A percentile compares a stretch with the other conserved stretches of the same genome.
phyloP scores from a whole-genome alignment of 2,113 vertebrate species.

The cattle (Bos taurus) region DNA sequence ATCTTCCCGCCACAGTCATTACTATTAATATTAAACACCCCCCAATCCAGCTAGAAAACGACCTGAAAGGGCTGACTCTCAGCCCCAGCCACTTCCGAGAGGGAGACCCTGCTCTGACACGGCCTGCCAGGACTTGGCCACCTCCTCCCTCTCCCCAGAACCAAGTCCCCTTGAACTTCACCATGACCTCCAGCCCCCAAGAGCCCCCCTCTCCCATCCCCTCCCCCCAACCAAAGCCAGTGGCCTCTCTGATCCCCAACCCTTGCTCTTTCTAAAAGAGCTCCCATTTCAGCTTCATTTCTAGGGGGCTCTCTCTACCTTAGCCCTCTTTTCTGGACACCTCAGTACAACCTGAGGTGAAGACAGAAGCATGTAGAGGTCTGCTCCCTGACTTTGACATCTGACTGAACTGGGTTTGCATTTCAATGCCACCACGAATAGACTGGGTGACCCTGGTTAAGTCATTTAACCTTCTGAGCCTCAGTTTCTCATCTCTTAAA shows the following conservation, averaged over 20 bases:
- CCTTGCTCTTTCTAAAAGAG: neutral
- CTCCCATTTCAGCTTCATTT: neutral
- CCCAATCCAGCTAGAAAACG: conserved; percentile 77
- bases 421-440: neutral
- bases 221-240: neutral
- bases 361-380: neutral
- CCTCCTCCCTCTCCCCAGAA: neutral
- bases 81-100: neutral
- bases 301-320: neutral
- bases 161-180: conserved; percentile 15
- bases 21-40: conserved; percentile 87
- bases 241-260: neutral
- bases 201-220: neutral
- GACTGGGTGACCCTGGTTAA: neutral
- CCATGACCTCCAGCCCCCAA: neutral
- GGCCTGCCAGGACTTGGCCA: neutral
- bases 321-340: neutral
- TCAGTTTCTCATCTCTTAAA: conserved; percentile 26
- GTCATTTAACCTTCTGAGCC: neutral
- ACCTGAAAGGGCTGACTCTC: conserved; percentile 62
- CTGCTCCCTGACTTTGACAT: neutral
- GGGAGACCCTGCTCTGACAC: neutral
- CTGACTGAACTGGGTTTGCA: neutral
- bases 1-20: conserved; percentile 88
- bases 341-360: neutral